Conservation (phyloP, 2,888 invertebrate genomes). For the Drosophila tripunctata region DNA sequence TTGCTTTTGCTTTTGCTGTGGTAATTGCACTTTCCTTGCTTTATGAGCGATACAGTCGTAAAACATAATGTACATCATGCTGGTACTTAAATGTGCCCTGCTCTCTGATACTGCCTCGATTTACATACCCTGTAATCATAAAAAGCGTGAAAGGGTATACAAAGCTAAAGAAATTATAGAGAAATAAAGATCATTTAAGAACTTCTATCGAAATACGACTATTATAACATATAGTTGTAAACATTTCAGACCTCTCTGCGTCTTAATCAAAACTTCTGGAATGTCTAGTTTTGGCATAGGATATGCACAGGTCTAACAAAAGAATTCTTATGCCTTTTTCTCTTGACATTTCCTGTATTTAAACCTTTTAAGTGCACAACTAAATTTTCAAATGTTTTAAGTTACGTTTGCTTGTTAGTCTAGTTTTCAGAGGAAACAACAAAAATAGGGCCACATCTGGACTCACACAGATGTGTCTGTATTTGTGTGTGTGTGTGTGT, state of each 20-base stretch:
- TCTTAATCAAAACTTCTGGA: too few relatives aligned
- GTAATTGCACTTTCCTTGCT: slow-evolving; percentile 74
- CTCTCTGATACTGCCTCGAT: slow-evolving; percentile 44
- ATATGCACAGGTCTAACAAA: too few relatives aligned
- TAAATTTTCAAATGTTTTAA: slow-evolving; percentile 31
- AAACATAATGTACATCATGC: slow-evolving; percentile 73
- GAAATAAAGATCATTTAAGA: too few relatives aligned
- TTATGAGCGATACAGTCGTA: slow-evolving; percentile 70
- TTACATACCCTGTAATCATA: slow-evolving; percentile 17
- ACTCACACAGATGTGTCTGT: slow-evolving; percentile 3
- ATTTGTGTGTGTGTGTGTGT: slow-evolving; percentile 6
- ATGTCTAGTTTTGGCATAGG: too few relatives aligned
- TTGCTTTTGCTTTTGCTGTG: slow-evolving; percentile 37
- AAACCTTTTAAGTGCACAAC: slow-evolving; percentile 1
- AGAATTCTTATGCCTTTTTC: too few relatives aligned
- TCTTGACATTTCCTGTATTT: not conserved
- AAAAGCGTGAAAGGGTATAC: slow-evolving; percentile 1
- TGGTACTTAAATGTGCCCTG: slow-evolving; percentile 61
- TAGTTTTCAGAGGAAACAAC: slow-evolving; percentile 16
- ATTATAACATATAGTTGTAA: too few relatives aligned
- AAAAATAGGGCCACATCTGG: slow-evolving; percentile 30
- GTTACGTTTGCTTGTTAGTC: slow-evolving; percentile 40
- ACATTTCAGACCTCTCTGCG: too few relatives aligned
- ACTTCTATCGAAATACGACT: too few relatives aligned
- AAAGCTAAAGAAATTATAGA: not conserved